Evolutionary conservation across 2,113 vertebrate species (phyloP).

Genomic region (Rattus rattus): DNA sequence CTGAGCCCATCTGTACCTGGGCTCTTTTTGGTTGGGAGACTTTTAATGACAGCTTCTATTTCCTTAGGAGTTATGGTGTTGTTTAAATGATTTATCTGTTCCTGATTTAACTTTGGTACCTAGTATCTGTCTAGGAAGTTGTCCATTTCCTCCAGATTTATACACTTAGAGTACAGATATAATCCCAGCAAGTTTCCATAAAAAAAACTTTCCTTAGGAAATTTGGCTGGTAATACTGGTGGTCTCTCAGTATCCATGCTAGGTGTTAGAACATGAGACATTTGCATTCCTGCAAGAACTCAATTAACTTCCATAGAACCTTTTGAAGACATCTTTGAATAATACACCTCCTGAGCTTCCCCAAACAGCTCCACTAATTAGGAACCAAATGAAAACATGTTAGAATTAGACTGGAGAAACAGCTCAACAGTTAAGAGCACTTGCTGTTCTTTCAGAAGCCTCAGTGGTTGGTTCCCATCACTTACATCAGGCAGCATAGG

Average conservation of each 20-base stretch:
- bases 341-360: not conserved
- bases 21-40: too few relatives aligned
- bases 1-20: too few relatives aligned
- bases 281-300: not conserved
- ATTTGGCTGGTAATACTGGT: not conserved
- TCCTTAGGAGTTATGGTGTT: too few relatives aligned
- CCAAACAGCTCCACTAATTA: not conserved
- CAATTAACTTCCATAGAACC: not conserved
- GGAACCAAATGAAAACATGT: not conserved
- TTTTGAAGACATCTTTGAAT: not conserved
- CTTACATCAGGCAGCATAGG: not conserved
- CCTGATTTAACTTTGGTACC: too few relatives aligned
- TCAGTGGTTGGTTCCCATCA: not conserved
- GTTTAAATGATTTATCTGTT: too few relatives aligned
- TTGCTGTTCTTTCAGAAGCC: not conserved
- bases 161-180: not conserved
- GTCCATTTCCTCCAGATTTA: too few relatives aligned
- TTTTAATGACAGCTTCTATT: too few relatives aligned
- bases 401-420: not conserved
- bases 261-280: not conserved
- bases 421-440: not conserved
- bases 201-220: not conserved
- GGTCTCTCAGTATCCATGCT: not conserved
- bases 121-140: too few relatives aligned
- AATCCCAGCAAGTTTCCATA: not conserved